Evolutionary conservation across 2,797 vertebrate species (phyloP), one percentile per base, ranked within the genome.

Genomic region (Alcedo atthis): DNA sequence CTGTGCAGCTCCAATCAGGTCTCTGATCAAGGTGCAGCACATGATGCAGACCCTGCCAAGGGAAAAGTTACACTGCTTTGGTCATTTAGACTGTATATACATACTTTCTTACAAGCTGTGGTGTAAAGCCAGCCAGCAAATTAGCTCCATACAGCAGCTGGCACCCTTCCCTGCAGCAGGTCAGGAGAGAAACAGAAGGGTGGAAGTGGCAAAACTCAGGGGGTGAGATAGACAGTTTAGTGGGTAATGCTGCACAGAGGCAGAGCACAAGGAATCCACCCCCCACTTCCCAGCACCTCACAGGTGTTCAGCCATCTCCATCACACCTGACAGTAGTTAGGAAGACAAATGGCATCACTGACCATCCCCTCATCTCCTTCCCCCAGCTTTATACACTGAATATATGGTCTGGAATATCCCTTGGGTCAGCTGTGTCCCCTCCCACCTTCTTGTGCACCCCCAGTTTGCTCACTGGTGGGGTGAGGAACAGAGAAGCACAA

Each of bases 41-140:
- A 0, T 37, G 46, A 26, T 0, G 0, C 20, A 51, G 18, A 62
- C 30, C 68, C 61, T 67, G 57, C 20, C 48, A 10, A 3, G 6
- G 55, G 43, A 81, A 82, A 58, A 58, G 12, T 64, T 6, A 46
- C 25, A 46, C 28, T 19, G 14, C 30, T 71, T 45, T 33, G 16
- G n/a, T 71, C 46, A 81, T 46, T 66, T 17, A 26, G 33, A 15
- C 25, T 30, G 11, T 13, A 33, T 33, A 33, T 58, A 26, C 8
- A 54, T 8, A 26, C 28, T 81, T 68, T 68, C 12, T 3, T 28
- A 28, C 5, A 42, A 58, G 20, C 10, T 37, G 26, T 46, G 26
- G 32, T 46, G 35, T 54, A 54, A 70, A 12, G 28, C 21, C 21
- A 42, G 21, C 28, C 9, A 8, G 35, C 21, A 54, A 22, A 8